Base-by-base conservation (phyloP, 2,113 vertebrate genomes). In the Phrynosoma platyrhinos region DNA sequence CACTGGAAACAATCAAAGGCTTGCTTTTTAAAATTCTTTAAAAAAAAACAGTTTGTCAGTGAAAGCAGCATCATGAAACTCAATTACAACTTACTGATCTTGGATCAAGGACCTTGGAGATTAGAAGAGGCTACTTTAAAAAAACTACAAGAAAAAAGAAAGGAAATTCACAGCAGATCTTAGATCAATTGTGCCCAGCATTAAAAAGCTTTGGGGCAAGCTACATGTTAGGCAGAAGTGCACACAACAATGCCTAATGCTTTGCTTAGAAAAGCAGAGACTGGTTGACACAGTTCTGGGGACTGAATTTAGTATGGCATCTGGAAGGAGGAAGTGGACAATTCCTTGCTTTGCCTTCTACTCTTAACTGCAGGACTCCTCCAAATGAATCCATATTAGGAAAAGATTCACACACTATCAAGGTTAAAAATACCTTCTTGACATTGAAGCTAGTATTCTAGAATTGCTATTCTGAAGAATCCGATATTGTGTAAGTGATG, bases 91-190 rank as follows among this genome's bases (percentile, higher is more conserved):
- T 75, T 90, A 62, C 86, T 91, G 77, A 88, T 92, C 85, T 92
- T 89, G 87, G 79, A 82, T 90, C 75, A 89, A 92, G 69, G 84
- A 91, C 69, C 75, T 88, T 84, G 74, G 85, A 90, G 81, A 89
- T 91, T 85, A 92, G 90, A 76, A 92, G 69, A 92, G 21, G 53
- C 83, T 90, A 92, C 86, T n/a, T 76, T 87, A 69, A 13, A 85
- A 79, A 68, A 87, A 36, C n/a, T 84, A 80, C 40, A 81, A 93
- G 91, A 84, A 21, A 58, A 18, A 62, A 85, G 14, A 77, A 90
- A 88, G 86, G 80, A 85, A 66, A 36, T 82, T 76, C 36, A 62
- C 21, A 76, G 9, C 16, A 30, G 84, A 79, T 14, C 79, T 30
- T 66, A 87, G 78, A 9, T 77, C 52, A 42, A 5, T 27, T 79